Evolutionary conservation across 1,140 invertebrate species (phyloP).

Genomic region (Archivesica marissinica): DNA sequence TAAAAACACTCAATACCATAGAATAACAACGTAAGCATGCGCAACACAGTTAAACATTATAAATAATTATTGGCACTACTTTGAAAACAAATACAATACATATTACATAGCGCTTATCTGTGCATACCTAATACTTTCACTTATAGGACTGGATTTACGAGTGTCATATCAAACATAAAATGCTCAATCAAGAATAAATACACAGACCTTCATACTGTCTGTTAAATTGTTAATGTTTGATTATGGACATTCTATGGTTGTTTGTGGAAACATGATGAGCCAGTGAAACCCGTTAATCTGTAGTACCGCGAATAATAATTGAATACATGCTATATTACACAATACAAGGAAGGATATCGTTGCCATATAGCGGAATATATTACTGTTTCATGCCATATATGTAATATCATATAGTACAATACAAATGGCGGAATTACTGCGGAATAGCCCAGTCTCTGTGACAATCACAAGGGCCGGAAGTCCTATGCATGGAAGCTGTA

Average conservation of each 20-base stretch:
- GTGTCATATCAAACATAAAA: neutral
- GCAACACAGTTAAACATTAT: no score
- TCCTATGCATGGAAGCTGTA: neutral
- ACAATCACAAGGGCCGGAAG: neutral
- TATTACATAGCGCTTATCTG: no score
- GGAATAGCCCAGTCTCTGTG: neutral
- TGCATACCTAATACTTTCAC: neutral
- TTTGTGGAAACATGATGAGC: neutral
- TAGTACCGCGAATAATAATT: neutral
- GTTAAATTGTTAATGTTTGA: neutral
- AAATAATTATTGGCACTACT: no score
- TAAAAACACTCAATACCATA: no score
- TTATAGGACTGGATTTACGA: neutral
- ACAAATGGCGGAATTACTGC: neutral
- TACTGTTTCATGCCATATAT: no score
- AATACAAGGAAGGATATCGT: neutral
- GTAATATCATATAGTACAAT: neutral
- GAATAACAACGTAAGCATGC: no score
- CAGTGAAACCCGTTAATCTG: neutral
- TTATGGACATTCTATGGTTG: neutral
- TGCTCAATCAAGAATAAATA: neutral
- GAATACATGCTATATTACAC: neutral
- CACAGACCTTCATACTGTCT: neutral
- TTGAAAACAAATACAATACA: no score
- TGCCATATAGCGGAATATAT: no score